These are phyloP conservation scores for Caenorhabditis macrosperma DNA, from an alignment of 2,888 invertebrate genomes.

Conservation along the genomic window DNA sequence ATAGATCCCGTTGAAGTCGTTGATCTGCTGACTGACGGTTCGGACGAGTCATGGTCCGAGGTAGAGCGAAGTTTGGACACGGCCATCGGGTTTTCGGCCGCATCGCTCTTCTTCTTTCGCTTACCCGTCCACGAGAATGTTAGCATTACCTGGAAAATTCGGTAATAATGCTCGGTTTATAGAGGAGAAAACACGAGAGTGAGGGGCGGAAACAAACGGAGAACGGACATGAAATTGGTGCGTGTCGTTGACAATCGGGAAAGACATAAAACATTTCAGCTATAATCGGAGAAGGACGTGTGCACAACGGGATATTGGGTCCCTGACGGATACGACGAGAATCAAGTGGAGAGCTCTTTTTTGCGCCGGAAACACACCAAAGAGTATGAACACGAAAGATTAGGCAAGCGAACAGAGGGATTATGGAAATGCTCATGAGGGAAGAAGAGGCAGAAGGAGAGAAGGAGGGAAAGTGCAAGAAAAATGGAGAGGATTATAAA, in stretches of 20 bases:
- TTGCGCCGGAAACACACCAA: constrained; percentile 13
- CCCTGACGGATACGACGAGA: constrained; percentile 7
- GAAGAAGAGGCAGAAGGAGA: no score
- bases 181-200: constrained; percentile 8
- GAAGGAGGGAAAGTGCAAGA: constrained; percentile 18
- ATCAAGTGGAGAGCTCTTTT: constrained; percentile 26
- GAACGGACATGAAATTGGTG: constrained; percentile 54
- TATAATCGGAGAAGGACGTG: constrained; percentile 35
- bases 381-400: constrained; percentile 24
- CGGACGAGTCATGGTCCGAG: constrained; percentile 39
- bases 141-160: constrained; percentile 50
- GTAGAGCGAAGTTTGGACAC: constrained; percentile 39
- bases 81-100: constrained; percentile 35
- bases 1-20: constrained; percentile 48
- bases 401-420: constrained; percentile 46
- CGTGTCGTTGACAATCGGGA: constrained; percentile 49
- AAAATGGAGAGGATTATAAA: constrained; percentile 48
- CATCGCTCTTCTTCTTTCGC: constrained; percentile 55
- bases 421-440: constrained; percentile 14
- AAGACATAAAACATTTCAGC: constrained; percentile 53
- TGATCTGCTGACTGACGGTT: constrained; percentile 51
- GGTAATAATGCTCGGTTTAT: background rate
- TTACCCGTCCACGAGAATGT: constrained; percentile 58
- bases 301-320: background rate
- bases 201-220: background rate